Percentiles rank a stretch among this genome's conserved stretches.
These are phyloP conservation scores for Eucidaris tribuloides DNA, from an alignment of 35 echinoderm and acorn worm genomes.

Conservation along the genomic window DNA sequence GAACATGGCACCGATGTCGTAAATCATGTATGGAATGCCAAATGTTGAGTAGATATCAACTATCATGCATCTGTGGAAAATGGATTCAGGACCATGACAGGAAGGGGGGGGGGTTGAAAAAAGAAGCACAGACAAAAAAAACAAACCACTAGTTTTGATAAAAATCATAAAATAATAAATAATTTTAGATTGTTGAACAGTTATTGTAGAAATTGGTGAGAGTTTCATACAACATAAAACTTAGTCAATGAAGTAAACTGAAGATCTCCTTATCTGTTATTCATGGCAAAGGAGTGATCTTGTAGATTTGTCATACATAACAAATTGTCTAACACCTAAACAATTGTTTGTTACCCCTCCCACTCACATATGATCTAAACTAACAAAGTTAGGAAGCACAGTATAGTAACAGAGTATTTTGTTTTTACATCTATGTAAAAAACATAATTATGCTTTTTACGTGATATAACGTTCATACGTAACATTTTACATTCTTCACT, in stretches of 20 bases:
- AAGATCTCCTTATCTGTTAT: not conserved
- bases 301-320: not conserved
- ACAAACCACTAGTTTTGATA: not conserved
- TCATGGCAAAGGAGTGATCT: not conserved
- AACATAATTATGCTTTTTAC: too few relatives aligned
- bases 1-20: conserved; percentile 60
- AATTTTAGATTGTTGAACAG: not conserved
- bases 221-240: not conserved
- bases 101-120: not conserved
- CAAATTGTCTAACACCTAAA: too few relatives aligned
- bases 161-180: not conserved
- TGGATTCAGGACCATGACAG: not conserved
- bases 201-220: not conserved
- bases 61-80: conserved; percentile 16
- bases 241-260: not conserved
- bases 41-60: conserved; percentile 37
- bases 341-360: too few relatives aligned
- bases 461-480: too few relatives aligned
- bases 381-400: too few relatives aligned
- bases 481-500: too few relatives aligned
- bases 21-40: conserved; percentile 55
- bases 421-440: too few relatives aligned
- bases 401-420: too few relatives aligned
- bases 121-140: not conserved
- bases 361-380: too few relatives aligned